Conservation (phyloP, 1,140 invertebrate species). For the Contarinia nasturtii region DNA sequence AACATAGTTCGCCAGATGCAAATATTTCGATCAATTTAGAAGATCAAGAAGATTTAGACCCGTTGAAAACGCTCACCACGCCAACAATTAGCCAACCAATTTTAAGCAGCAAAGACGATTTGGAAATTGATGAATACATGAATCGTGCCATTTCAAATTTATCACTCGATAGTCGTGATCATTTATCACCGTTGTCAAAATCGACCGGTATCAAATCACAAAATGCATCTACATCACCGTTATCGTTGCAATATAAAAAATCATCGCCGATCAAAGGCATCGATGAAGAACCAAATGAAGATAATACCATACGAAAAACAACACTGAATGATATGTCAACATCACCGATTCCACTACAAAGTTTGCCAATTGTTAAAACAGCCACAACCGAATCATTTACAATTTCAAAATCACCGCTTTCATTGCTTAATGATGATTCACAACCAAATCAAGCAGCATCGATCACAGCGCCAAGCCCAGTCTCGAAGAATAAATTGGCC, state of each 20-base stretch:
- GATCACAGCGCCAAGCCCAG: conserved; percentile 11
- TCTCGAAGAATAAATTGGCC: conserved; percentile 19
- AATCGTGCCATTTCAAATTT: conserved; percentile 22
- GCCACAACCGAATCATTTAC: conserved; percentile 3
- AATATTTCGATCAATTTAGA: conserved; percentile 10
- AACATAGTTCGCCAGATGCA: not conserved
- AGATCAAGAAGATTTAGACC: conserved; percentile 6
- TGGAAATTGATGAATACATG: conserved; percentile 23
- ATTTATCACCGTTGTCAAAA: conserved; percentile 12
- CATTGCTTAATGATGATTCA: conserved; percentile 12
- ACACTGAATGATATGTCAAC: conserved; percentile 21
- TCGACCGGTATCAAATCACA: conserved; percentile 5
- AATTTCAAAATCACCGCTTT: conserved; percentile 19
- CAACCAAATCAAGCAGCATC: not conserved
- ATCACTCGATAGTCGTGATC: conserved; percentile 19
- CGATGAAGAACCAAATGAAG: not conserved
- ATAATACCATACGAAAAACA: not conserved
- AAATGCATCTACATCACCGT: conserved; percentile 1
- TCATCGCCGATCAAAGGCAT: not conserved
- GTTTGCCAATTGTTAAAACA: conserved; percentile 8
- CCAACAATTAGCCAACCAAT: not conserved
- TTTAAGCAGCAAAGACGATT: conserved; percentile 13
- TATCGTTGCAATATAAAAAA: not conserved
- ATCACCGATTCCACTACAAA: conserved; percentile 20
- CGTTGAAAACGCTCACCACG: not conserved